A percentile compares a stretch with the other conserved stretches of the same genome.
These are phyloP conservation scores for Sinelater perroti DNA, from an alignment of 2,888 invertebrate genomes.

Conservation along the genomic window DNA sequence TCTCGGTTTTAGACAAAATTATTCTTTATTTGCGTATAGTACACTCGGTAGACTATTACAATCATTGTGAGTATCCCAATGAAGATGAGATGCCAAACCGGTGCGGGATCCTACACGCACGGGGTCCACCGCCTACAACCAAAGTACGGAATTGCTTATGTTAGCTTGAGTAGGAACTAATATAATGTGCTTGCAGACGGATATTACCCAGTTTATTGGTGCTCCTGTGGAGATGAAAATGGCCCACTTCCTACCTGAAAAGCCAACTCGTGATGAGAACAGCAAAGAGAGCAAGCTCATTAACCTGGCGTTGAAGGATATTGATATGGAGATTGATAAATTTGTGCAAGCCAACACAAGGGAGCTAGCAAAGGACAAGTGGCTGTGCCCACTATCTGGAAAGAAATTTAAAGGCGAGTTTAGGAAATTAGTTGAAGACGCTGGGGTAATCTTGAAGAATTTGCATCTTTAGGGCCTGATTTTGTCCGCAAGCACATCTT, in stretches of 20 bases:
- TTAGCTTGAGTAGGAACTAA: not conserved
- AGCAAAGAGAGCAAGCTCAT: constrained; percentile 61
- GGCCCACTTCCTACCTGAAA: constrained; percentile 85
- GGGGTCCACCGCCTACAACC: constrained; percentile 85
- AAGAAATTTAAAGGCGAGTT: constrained; percentile 89
- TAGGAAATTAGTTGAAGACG: no score
- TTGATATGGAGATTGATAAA: constrained; percentile 84
- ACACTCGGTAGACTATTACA: constrained; percentile 99
- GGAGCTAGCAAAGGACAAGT: constrained; percentile 96
- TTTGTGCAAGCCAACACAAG: constrained; percentile 96
- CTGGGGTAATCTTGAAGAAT: no score
- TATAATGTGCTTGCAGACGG: constrained; percentile 62
- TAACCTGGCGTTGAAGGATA: constrained; percentile 60
- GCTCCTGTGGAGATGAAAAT: constrained; percentile 90
- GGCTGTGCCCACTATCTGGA: constrained; percentile 97
- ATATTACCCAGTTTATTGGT: constrained; percentile 77
- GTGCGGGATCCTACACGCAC: constrained; percentile 97
- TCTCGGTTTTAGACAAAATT: constrained; percentile 80
- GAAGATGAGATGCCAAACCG: constrained; percentile 99
- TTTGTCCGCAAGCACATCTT: constrained; percentile 98
- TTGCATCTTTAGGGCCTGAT: constrained; percentile 82
- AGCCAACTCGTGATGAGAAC: constrained; percentile 75
- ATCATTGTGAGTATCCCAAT: constrained; percentile 98
- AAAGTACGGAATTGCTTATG: constrained; percentile 67
- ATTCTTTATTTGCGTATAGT: constrained; percentile 95